Evolutionary conservation across 1,140 invertebrate genomes (phyloP), one percentile per base, ranked within the genome.

Genomic region (Neodiprion pinetum): DNA sequence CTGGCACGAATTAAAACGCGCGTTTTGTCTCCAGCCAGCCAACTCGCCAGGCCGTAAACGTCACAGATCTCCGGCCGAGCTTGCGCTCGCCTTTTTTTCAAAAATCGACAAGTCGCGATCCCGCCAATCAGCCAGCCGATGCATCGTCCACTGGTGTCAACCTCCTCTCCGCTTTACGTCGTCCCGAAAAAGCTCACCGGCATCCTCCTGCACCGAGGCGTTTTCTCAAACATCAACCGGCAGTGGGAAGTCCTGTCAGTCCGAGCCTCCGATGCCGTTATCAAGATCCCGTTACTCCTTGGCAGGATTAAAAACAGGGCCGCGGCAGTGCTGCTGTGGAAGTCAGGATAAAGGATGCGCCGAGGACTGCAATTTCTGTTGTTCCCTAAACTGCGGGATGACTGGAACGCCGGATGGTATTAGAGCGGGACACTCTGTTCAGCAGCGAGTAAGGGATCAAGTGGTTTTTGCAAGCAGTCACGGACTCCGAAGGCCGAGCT

Each of bases 351-450:
- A 49, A 8, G 21, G 21, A 17, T 71, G 70, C 21, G 23, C 40
- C 10, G 48, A 40, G n/a, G 70, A 71, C 10, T 71, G 70, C 70
- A 49, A 71, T 48, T 49, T 47, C 70, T 71, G 28, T 8, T 71
- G 70, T 14, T 14, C 47, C 9, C 21, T 40, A 23, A 50, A 71
- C 47, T 71, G 28, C 48, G 14, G 47, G 4, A 61, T 1, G n/a
- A 17, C n/a, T 4, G 53, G 53, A 9, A 61, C n/a, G 11, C 53
- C 11, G 9, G n/a, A 61, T 7, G n/a, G 53, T 17, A 61, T 5
- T 61, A 14, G 4, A 12, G 53, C 53, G 5, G 11, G 53, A 61
- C 53, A 61, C 4, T 12, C n/a, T 53, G 10, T n/a, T 53, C 50
- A 10, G 50, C 10, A 11, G 10, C 50, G 10, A 11, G 10, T 10